phyloP scores from a whole-genome alignment of 1,140 invertebrate species.

The Drosophila virilis region DNA sequence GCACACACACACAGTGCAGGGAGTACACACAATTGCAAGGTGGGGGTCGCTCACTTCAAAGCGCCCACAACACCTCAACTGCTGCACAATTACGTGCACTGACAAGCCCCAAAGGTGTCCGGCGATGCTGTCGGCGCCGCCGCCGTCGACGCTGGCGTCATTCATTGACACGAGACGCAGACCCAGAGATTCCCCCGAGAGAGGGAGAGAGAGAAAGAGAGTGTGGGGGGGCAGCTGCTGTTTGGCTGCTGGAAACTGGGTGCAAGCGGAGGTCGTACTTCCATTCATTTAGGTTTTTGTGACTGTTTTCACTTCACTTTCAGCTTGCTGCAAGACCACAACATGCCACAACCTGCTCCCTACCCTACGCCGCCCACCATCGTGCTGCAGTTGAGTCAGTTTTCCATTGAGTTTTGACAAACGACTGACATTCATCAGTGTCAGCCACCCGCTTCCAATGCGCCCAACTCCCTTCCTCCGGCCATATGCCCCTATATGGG shows the following conservation, averaged over 20 bases:
- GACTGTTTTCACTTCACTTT: slow-evolving; percentile 52
- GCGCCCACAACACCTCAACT: slow-evolving; percentile 33
- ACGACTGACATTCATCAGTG: slow-evolving; percentile 82
- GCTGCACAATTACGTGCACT: slow-evolving; percentile 50
- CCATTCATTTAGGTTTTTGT: slow-evolving; percentile 17
- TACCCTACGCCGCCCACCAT: not conserved
- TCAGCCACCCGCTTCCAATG: slow-evolving; percentile 49
- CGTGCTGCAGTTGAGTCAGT: slow-evolving; percentile 48
- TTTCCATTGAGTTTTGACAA: slow-evolving; percentile 80
- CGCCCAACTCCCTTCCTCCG: not conserved
- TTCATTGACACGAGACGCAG: slow-evolving; percentile 56
- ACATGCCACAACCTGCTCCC: slow-evolving; percentile 14
- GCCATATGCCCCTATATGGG: slow-evolving; percentile 36
- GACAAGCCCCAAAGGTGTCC: slow-evolving; percentile 62
- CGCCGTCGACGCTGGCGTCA: slow-evolving; percentile 66
- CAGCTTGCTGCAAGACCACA: not conserved
- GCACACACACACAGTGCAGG: not conserved
- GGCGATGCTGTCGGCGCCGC: slow-evolving; percentile 28
- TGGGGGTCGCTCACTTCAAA: slow-evolving; percentile 32
- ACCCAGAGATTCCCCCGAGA: slow-evolving; percentile 9
- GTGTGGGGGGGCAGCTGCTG: slow-evolving; percentile 18
- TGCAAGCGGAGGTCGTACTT: slow-evolving; percentile 3
- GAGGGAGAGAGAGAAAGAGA: not conserved
- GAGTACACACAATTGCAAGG: not conserved
- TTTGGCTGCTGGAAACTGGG: slow-evolving; percentile 21